Base-by-base conservation (phyloP, 2,113 vertebrate genomes). In the Gracilinanus agilis region DNA sequence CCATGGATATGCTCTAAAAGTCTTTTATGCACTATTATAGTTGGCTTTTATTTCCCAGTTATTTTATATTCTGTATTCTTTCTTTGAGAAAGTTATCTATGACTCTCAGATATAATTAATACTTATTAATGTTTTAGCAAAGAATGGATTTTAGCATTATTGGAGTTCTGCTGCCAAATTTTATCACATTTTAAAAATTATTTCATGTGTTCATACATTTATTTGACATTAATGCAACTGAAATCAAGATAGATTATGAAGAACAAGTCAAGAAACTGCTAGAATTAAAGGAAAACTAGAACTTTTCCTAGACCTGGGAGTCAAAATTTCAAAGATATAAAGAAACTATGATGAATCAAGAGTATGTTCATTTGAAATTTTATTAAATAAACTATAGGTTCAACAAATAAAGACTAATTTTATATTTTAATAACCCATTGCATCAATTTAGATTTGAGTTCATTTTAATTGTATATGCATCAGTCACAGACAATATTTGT, bases 341-440 rank as follows among this genome's bases (percentile, higher is more conserved):
- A 92, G 25, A 89, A n/a, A 55, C 88, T 27, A 55, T 90, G 56
- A 29, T n/a, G 90, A 94, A n/a, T 55, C 54, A 54, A 93, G 27
- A 40, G 89, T 61, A 53, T 24, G 55, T 54, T 55, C 92, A 44
- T 90, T 90, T 88, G 54, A 58, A 3, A 8, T 56, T 40, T 94
- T 90, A 90, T 55, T 53, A 61, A 90, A 92, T 90, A 89, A 49
- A 93, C 75, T 93, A 90, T 88, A 94, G 91, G 91, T 92, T 54
- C 23, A 92, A 44, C 9, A 54, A 6, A 40, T 27, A 10, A 91
- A 34, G 61, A 54, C 54, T 88, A 96, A 55, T 25, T 67, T 3
- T 24, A 88, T 44, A 24, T 55, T 95, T 89, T 90, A 44, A 93
- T 92, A 53, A 94, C 9, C 44, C 56, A 93, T 94, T 89, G 89